Conservation (phyloP, 92 coral and sea anemone species). For the Micromussa lordhowensis region DNA sequence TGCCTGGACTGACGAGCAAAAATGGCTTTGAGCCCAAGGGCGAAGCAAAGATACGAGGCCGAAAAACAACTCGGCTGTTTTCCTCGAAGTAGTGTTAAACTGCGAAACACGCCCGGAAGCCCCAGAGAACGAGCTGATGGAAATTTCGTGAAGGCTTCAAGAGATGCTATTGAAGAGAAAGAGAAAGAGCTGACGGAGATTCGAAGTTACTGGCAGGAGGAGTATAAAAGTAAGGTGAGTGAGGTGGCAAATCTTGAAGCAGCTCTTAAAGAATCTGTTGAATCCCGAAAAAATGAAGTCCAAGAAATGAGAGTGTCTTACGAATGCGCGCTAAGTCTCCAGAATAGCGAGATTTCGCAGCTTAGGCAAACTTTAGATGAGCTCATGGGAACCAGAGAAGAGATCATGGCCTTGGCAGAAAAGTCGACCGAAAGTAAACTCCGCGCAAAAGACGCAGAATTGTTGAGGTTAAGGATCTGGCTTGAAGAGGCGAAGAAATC, state of each 20-base stretch:
- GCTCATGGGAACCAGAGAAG: conserved; percentile 40
- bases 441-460: conserved; percentile 46
- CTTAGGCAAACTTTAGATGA: conserved; percentile 68
- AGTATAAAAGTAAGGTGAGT: conserved; percentile 48
- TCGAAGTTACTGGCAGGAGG: conserved; percentile 66
- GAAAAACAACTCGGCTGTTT: conserved; percentile 47
- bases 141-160: conserved; percentile 16
- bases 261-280: conserved; percentile 34
- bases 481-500: conserved; percentile 67
- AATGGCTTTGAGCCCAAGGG: conserved; percentile 31
- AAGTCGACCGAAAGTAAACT: conserved; percentile 40
- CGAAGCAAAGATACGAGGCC: conserved; percentile 3
- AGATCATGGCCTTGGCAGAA: conserved; percentile 36
- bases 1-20: background rate
- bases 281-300: conserved; percentile 51
- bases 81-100: conserved; percentile 20
- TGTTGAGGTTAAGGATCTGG: conserved; percentile 34
- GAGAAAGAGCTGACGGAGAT: conserved; percentile 49
- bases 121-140: conserved; percentile 15
- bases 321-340: conserved; percentile 46
- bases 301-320: conserved; percentile 44
- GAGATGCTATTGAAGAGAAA: conserved; percentile 40
- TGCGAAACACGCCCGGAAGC: background rate
- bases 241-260: conserved; percentile 50
- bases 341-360: conserved; percentile 70